A percentile compares a stretch with the other conserved stretches of the same genome.
Evolutionary conservation across 1,140 invertebrate genomes (phyloP).

Genomic region (Bombus pascuorum): DNA sequence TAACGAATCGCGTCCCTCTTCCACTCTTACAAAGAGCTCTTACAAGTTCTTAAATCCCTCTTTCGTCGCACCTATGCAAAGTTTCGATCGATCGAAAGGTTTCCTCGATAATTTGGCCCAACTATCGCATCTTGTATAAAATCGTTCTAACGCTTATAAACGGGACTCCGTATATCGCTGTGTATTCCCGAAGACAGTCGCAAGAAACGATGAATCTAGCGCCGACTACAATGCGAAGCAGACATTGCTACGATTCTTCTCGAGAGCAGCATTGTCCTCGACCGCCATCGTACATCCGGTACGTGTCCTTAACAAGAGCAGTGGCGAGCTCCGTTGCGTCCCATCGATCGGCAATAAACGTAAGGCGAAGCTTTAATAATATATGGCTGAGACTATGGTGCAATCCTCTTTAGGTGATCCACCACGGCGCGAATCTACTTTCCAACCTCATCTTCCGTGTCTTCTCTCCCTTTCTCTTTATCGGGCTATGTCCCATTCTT

Average conservation of each 20-base stretch:
- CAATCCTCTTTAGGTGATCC: background rate
- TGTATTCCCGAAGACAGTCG: too few relatives aligned
- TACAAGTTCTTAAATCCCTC: too few relatives aligned
- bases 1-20: too few relatives aligned
- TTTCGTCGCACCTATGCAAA: too few relatives aligned
- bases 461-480: background rate
- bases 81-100: too few relatives aligned
- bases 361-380: background rate
- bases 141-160: too few relatives aligned
- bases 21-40: too few relatives aligned
- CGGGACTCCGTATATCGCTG: too few relatives aligned
- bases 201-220: background rate
- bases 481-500: fast-evolving
- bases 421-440: background rate
- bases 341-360: conserved; percentile 8
- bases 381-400: background rate
- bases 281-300: too few relatives aligned
- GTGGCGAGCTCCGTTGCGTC: background rate
- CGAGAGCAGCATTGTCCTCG: background rate
- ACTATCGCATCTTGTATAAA: too few relatives aligned
- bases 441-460: background rate
- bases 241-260: background rate
- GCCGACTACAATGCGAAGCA: background rate
- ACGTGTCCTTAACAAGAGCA: background rate
- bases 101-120: too few relatives aligned